These are phyloP conservation scores for Notodonta dromedarius DNA, from an alignment of 2,888 invertebrate genomes.

Conservation along the genomic window DNA sequence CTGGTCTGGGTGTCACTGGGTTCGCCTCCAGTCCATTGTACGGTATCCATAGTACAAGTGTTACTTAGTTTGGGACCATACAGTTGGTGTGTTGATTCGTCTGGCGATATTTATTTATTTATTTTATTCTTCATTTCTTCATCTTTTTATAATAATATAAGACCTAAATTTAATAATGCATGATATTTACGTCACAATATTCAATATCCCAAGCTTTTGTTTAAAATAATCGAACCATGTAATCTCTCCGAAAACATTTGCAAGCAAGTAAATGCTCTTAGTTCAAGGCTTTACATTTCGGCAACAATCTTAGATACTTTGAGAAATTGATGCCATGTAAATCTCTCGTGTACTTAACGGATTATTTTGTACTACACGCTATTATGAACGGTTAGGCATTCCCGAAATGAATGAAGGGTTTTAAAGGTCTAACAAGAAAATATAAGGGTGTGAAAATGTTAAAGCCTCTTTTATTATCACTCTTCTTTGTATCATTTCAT, in stretches of 20 bases:
- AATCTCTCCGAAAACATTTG: constrained; percentile 31
- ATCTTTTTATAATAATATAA: too few relatives aligned
- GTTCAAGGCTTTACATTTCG: constrained; percentile 25
- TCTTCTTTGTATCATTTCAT: background rate
- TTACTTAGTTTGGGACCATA: too few relatives aligned
- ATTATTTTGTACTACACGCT: constrained; percentile 30
- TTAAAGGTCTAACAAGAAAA: background rate
- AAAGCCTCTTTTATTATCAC: background rate
- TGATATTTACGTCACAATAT: too few relatives aligned
- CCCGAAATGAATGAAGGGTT: background rate
- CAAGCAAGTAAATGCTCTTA: constrained; percentile 32
- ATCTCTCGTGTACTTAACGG: constrained; percentile 27
- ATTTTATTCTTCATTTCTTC: too few relatives aligned
- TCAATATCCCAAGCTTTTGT: constrained; percentile 6
- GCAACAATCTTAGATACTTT: constrained; percentile 26
- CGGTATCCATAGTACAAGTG: too few relatives aligned
- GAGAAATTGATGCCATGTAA: constrained; percentile 30
- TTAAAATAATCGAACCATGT: constrained; percentile 14
- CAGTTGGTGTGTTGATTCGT: too few relatives aligned
- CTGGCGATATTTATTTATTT: too few relatives aligned
- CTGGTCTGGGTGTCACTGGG: too few relatives aligned
- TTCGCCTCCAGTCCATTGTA: too few relatives aligned
- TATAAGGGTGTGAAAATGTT: background rate
- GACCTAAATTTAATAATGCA: too few relatives aligned
- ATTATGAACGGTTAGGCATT: constrained; percentile 8